Percentiles rank a stretch among this genome's conserved stretches.
phyloP scores from a whole-genome alignment of 2,888 invertebrate species.

The Gasteruption jaculator region DNA sequence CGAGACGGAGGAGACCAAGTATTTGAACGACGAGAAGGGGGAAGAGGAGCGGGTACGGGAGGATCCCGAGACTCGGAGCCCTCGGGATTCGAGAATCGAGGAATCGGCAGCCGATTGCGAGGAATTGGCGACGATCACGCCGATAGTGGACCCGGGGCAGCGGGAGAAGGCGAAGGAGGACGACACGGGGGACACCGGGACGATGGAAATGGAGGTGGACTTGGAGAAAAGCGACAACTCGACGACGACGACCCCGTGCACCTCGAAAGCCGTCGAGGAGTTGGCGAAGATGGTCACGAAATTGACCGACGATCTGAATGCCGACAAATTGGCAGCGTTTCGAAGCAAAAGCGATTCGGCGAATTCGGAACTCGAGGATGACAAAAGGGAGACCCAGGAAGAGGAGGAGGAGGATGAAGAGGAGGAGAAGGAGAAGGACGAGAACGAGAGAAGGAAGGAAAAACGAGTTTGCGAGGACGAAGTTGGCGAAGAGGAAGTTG shows the following conservation, averaged over 20 bases:
- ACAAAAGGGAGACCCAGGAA: constrained; percentile 2
- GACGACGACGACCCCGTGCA: too few relatives aligned
- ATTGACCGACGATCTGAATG: constrained; percentile 22
- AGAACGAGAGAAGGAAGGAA: constrained; percentile 4
- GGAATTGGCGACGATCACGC: background rate
- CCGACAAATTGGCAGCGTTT: constrained; percentile 13
- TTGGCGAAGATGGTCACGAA: constrained; percentile 30
- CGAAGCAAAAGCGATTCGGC: too few relatives aligned
- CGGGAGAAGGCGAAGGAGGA: constrained; percentile 1
- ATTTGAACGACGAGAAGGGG: background rate
- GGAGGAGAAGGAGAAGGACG: constrained; percentile 3
- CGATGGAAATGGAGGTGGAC: background rate
- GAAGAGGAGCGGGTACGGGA: background rate
- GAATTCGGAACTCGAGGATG: too few relatives aligned
- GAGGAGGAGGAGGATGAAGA: too few relatives aligned
- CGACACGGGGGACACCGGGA: too few relatives aligned
- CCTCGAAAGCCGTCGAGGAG: constrained; percentile 28
- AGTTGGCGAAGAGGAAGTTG: background rate
- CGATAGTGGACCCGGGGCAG: background rate
- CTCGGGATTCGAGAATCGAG: too few relatives aligned
- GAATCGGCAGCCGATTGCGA: constrained; percentile 1
- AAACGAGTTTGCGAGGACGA: background rate
- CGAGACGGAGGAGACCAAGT: constrained; percentile 26
- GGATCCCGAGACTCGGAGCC: too few relatives aligned
- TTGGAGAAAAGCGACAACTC: constrained; percentile 2